Conservation (phyloP, 2,888 invertebrate species). For the Embidobia sp. region DNA sequence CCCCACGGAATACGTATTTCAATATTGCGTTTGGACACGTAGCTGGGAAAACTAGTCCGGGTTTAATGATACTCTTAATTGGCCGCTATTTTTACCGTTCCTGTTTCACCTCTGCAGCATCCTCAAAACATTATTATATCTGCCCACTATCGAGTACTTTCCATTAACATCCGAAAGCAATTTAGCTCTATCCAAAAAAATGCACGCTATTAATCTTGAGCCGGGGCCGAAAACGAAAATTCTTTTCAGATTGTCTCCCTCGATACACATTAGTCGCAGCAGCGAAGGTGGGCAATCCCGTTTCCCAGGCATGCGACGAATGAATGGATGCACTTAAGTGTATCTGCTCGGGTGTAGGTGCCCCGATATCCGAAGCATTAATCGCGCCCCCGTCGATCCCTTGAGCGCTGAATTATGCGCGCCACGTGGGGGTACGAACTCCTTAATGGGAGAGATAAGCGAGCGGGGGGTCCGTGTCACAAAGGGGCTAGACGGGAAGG, state of each 20-base stretch:
- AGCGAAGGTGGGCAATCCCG: too few species aligned
- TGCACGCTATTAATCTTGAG: constrained; percentile 63
- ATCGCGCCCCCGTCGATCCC: constrained; percentile 66
- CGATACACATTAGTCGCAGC: constrained; percentile 3
- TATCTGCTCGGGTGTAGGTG: constrained; percentile 58
- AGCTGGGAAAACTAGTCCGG: constrained; percentile 2
- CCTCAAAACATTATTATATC: constrained; percentile 8
- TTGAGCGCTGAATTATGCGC: constrained; percentile 74
- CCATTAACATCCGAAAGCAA: constrained; percentile 60
- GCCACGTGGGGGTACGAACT: constrained; percentile 79
- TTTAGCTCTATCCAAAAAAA: constrained; percentile 39
- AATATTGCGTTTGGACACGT: constrained; percentile 29
- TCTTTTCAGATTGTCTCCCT: constrained; percentile 57
- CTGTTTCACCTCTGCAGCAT: constrained; percentile 6
- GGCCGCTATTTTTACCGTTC: constrained; percentile 17
- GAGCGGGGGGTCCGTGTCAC: too few species aligned
- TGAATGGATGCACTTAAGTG: constrained; percentile 61
- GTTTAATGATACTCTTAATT: constrained; percentile 7
- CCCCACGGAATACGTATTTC: too few species aligned
- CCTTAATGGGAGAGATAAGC: too few species aligned
- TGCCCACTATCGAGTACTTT: constrained; percentile 16
- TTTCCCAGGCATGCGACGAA: constrained; percentile 32
- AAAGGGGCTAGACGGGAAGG: constrained; percentile 68
- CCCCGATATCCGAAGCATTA: constrained; percentile 71
- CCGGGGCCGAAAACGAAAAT: constrained; percentile 50